Evolutionary conservation across 2,888 invertebrate genomes (phyloP), one percentile per base, ranked within the genome.

Genomic region (Hydrotaea diabolus): DNA sequence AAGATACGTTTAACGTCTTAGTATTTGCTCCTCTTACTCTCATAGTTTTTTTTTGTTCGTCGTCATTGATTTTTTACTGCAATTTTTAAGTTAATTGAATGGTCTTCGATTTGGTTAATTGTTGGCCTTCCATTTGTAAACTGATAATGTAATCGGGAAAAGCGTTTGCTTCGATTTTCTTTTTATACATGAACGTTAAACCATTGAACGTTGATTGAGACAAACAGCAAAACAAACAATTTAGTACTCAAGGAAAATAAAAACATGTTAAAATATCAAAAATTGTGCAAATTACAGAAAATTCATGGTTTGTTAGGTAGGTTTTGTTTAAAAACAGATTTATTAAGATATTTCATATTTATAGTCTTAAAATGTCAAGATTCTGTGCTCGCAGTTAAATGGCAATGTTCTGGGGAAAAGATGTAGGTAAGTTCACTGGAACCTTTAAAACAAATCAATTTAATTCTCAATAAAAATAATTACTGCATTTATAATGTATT

Each of bases 221-320:
- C 46, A 39, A 55, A 49, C 15, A 57, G 46, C 26, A 62, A n/a
- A 36, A 74, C 71, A 62, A 74, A 71, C 46, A 79, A 78, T 55
- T 77, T 77, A 77, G 46, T 77, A 82, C 82, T 77, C 78, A 80
- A 80, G 79, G 82, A 85, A 39, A 62, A 69, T 73, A 76, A 69
- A 75, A 76, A 82, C 19, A 82, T 69, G 72, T 81, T 76, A 76
- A 46, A 17, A 46, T 69, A 69, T 46, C 19, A 7, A 31, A 31
- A 31, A 31, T 31, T 31, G 31, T 31, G 31, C 3, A 66, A 43
- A 36, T 17, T 26, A 59, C 26, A 26, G 59, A 26, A 59, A 26
- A 23, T 49, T 49, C 39, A 39, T 2, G 9, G 31, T 31, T 7
- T 31, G 7, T 31, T 31, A 7, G 31, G 2, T 31, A 39, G 39